These are phyloP conservation scores for Lordiphosa stackelbergi DNA, from an alignment of 1,140 invertebrate genomes.

Conservation along the genomic window DNA sequence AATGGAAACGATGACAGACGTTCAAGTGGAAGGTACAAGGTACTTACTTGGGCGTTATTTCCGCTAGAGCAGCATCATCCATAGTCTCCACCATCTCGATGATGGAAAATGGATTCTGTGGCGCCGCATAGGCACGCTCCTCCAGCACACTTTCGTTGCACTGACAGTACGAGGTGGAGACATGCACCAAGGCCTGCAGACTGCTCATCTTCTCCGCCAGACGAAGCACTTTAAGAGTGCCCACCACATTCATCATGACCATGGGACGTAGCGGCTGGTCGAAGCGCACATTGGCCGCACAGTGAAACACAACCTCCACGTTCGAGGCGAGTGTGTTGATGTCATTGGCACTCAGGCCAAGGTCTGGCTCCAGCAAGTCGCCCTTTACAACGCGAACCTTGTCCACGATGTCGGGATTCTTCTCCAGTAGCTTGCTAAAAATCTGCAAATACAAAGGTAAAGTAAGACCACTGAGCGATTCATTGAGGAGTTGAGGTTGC, in stretches of 20 bases:
- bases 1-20: constrained; percentile 33
- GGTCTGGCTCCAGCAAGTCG: constrained; percentile 87
- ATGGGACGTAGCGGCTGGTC: constrained; percentile 88
- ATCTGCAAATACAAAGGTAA: constrained; percentile 79
- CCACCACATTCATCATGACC: constrained; percentile 83
- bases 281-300: constrained; percentile 94
- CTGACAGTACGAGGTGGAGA: constrained; percentile 90
- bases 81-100: constrained; percentile 89
- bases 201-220: constrained; percentile 84
- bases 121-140: constrained; percentile 83
- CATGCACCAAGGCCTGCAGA: constrained; percentile 85
- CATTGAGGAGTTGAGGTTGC: constrained; percentile 34
- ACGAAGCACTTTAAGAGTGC: constrained; percentile 83
- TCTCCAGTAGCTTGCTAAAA: constrained; percentile 82
- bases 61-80: constrained; percentile 83
- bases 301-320: constrained; percentile 91
- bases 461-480: constrained; percentile 17
- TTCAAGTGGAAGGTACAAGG: constrained; percentile 1
- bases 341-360: constrained; percentile 85
- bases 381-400: constrained; percentile 89
- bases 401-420: constrained; percentile 80
- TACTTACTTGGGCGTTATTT: constrained; percentile 85
- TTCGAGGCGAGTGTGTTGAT: constrained; percentile 79
- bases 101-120: constrained; percentile 84
- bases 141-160: constrained; percentile 84